phyloP scores from a whole-genome alignment of 2,797 vertebrate species.

The Rhincodon typus region DNA sequence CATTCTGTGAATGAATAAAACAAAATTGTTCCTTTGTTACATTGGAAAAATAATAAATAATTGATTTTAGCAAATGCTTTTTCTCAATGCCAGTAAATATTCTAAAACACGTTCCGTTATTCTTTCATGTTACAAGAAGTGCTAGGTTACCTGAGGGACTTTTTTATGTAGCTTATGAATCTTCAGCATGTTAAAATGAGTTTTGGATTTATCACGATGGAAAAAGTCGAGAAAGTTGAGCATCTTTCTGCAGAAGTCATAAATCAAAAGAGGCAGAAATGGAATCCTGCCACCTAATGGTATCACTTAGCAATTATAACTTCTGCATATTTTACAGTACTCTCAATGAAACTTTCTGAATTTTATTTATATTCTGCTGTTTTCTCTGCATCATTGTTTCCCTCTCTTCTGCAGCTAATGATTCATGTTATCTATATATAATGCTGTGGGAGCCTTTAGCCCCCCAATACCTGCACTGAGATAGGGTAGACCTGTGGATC shows the following conservation, averaged over 20 bases:
- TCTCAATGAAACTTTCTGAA: not conserved
- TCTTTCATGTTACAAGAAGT: not conserved
- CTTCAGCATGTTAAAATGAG: not conserved
- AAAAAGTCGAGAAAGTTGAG: not conserved
- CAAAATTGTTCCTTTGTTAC: not conserved
- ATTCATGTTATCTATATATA: not conserved
- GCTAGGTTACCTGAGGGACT: not conserved
- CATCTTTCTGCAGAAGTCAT: not conserved
- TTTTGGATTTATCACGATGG: not conserved
- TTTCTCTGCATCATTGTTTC: not conserved
- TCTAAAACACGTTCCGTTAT: not conserved
- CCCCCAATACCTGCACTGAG: not conserved
- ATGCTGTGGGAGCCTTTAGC: not conserved
- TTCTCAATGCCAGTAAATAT: not conserved
- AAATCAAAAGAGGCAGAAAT: not conserved
- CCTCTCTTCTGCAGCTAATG: not conserved
- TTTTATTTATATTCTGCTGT: not conserved
- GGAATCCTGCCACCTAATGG: slow-evolving; percentile 7
- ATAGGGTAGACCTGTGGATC: not conserved
- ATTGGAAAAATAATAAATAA: not conserved
- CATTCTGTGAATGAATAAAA: too few relatives aligned
- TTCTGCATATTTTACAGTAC: not conserved
- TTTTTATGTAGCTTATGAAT: not conserved
- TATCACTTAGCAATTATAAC: not conserved
- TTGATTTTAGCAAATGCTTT: not conserved